Evolutionary conservation across 2,888 invertebrate species (phyloP).

Genomic region (Merodon equestris): DNA sequence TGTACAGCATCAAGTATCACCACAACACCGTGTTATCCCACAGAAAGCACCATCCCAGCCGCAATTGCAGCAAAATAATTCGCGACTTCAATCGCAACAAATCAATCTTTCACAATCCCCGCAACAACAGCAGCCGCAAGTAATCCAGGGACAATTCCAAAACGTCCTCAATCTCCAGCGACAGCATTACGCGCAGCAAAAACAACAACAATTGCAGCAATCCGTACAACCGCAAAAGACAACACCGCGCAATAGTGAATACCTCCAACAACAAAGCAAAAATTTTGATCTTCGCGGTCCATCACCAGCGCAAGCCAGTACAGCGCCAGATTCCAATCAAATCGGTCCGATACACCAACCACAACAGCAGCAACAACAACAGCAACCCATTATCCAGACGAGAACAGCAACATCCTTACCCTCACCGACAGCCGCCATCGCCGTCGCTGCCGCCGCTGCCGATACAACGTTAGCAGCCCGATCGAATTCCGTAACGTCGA

Average conservation of each 20-base stretch:
- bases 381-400: conserved; percentile 8
- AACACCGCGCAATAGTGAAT: conserved; percentile 72
- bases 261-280: conserved; percentile 71
- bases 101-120: conserved; percentile 34
- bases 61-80: conserved; percentile 27
- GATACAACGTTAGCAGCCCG: conserved; percentile 37
- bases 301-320: conserved; percentile 83
- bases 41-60: conserved; percentile 33
- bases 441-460: conserved; percentile 33
- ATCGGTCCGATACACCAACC: conserved; percentile 53
- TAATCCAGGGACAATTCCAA: conserved; percentile 73
- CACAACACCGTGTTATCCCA: conserved; percentile 29
- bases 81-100: conserved; percentile 25
- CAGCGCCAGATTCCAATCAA: conserved; percentile 79
- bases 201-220: conserved; percentile 69
- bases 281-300: conserved; percentile 75
- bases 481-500: conserved; percentile 68
- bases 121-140: conserved; percentile 62
- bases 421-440: conserved; percentile 52
- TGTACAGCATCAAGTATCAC: conserved; percentile 42
- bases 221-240: conserved; percentile 70
- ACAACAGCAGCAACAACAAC: conserved; percentile 35
- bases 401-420: conserved; percentile 23
- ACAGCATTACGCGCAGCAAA: conserved; percentile 70
- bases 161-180: conserved; percentile 73